These are phyloP conservation scores for Actinemys pallida DNA, from an alignment of 2,113 vertebrate species.

Conservation along the genomic window DNA sequence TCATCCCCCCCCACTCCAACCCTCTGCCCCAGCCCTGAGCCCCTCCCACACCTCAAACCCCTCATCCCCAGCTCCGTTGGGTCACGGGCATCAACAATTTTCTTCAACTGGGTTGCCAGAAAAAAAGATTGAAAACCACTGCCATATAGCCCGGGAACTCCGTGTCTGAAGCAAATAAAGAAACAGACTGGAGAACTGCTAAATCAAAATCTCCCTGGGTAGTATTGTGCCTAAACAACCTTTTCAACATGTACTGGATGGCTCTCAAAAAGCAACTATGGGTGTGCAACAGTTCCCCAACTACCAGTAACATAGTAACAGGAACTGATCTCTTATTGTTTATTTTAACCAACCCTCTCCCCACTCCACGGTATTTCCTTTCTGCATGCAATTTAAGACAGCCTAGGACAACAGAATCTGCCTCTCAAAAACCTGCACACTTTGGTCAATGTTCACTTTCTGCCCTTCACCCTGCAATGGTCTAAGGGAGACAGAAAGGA, in stretches of 20 bases:
- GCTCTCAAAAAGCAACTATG: accelerated
- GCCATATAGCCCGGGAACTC: neutral
- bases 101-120: too few species aligned
- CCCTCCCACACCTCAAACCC: too few species aligned
- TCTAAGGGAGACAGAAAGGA: neutral
- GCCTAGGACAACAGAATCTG: neutral
- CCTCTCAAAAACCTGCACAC: neutral
- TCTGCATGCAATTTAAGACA: accelerated
- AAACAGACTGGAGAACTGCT: neutral
- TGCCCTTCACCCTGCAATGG: neutral
- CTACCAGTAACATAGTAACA: accelerated
- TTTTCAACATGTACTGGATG: accelerated
- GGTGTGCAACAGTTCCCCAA: neutral
- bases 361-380: neutral
- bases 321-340: neutral
- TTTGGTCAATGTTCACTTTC: neutral
- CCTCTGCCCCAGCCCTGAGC: too few species aligned
- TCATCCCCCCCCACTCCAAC: too few species aligned
- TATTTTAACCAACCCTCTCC: neutral
- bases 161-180: neutral
- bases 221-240: neutral
- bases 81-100: too few species aligned
- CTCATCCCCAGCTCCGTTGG: too few species aligned
- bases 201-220: neutral
- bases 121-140: too few species aligned